A percentile compares a stretch with the other conserved stretches of the same genome.
These are phyloP conservation scores for Pyrocoelia pectoralis DNA, from an alignment of 2,888 invertebrate genomes.

Conservation along the genomic window DNA sequence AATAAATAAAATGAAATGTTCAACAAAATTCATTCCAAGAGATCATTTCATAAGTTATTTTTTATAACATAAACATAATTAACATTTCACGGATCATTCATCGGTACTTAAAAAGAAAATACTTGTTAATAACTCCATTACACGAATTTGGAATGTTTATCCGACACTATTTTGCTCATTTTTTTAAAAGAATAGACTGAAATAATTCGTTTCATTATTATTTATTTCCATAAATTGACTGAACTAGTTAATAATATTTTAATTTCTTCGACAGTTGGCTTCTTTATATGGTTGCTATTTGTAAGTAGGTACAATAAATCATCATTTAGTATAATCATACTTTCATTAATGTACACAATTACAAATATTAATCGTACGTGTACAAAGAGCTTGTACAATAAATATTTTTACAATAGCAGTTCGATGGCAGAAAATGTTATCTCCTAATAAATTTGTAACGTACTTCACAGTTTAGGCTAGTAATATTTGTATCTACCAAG, in stretches of 20 bases:
- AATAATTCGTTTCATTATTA: constrained; percentile 48
- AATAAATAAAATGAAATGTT: constrained; percentile 5
- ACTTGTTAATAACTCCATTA: constrained; percentile 9
- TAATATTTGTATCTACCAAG: constrained; percentile 53
- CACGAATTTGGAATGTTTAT: constrained; percentile 25
- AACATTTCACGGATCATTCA: neutral
- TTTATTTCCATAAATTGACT: constrained; percentile 52
- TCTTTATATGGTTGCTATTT: constrained; percentile 15
- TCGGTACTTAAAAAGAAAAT: constrained; percentile 27
- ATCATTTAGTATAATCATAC: constrained; percentile 21
- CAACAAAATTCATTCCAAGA: constrained; percentile 8
- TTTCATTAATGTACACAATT: constrained; percentile 10
- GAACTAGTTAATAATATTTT: constrained; percentile 42
- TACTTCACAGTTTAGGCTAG: constrained; percentile 47
- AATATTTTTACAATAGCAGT: constrained; percentile 40
- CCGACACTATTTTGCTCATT: constrained; percentile 40
- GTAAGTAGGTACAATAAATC: constrained; percentile 19
- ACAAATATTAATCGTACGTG: constrained; percentile 2
- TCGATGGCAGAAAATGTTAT: constrained; percentile 28
- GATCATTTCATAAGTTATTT: constrained; percentile 6
- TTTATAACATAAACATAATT: neutral
- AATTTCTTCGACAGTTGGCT: constrained; percentile 5
- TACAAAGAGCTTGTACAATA: constrained; percentile 32
- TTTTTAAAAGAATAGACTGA: constrained; percentile 52
- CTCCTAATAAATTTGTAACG: constrained; percentile 33